Evolutionary conservation across 2,888 invertebrate genomes (phyloP), one percentile per base, ranked within the genome.

Genomic region (Lymantria dispar): DNA sequence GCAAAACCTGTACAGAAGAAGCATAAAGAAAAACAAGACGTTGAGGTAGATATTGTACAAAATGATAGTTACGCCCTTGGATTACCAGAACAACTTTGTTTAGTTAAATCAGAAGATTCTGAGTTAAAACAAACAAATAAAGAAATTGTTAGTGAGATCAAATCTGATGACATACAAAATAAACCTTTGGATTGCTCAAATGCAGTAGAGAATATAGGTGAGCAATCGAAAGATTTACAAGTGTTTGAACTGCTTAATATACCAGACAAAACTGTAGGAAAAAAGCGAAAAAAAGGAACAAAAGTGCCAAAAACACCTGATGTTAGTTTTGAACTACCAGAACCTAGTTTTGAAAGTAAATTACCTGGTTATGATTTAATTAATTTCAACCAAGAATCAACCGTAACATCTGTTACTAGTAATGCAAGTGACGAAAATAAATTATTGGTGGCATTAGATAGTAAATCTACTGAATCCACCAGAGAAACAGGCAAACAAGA

Each of bases 1-100:
- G 82, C 75, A 9, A 87, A 88, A 63, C 84, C 87, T 7, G 85
- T 86, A 1, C 83, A 86, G 52, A 86, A 83, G 51, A 88, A 84
- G 68, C 67, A 65, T 1, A 83, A 82, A 71, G 74, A 54, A 12
- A 64, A 70, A 46, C 58, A 66, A 41, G 68, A 72, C 5, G 5
- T 2, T 2, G 22, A 22, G 22, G 22, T 2, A 5, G 5, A 22
- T 22, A 22, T 22, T 5, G 2, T 22, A 22, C 22, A 22, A 5
- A 2, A 22, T 5, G 33, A 33, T 7, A 33, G 33, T 33, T 10
- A 33, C 8, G 36, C 11, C 43, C 8, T 12, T 43, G 0, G 12
- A 9, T 10, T n/a, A n/a, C 11, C 11, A 7, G 44, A 52, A 14
- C 49, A 46, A 30, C 15, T 51, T 13, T 30, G 33, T 13, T 44